phyloP scores from a whole-genome alignment of 2,113 vertebrate genomes.

The Rissa tridactyla region DNA sequence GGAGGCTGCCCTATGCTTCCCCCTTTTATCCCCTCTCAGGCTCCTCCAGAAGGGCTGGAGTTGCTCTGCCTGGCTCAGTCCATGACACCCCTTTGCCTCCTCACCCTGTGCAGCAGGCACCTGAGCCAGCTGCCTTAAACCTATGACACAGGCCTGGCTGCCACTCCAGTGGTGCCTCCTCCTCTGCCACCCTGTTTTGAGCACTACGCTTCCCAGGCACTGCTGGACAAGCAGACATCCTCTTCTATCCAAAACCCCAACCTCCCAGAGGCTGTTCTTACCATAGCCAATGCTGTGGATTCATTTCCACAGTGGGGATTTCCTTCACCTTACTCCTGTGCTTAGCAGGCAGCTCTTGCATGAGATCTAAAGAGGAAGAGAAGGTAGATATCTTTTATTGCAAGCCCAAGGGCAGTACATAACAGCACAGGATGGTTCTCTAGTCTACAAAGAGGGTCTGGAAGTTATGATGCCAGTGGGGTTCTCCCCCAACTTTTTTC shows the following conservation, averaged over 20 bases:
- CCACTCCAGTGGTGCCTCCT: not conserved
- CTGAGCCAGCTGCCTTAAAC: not conserved
- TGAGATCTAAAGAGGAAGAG: constrained; percentile 36
- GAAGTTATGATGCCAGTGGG: not conserved
- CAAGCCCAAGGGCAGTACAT: not conserved
- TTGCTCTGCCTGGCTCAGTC: not conserved
- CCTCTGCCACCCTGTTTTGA: not conserved
- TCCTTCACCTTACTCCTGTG: constrained; percentile 55
- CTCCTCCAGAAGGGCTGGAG: not conserved
- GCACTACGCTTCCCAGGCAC: not conserved
- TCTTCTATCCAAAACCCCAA: not conserved
- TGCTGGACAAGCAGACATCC: not conserved
- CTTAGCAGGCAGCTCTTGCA: constrained; percentile 62
- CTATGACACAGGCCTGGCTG: not conserved
- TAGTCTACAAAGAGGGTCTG: not conserved
- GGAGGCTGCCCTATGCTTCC: not conserved
- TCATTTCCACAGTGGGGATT: constrained; percentile 56
- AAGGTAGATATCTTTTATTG: not conserved
- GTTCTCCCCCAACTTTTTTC: not conserved
- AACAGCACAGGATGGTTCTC: not conserved
- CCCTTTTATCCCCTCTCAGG: not conserved
- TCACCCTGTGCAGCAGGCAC: not conserved
- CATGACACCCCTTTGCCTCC: not conserved
- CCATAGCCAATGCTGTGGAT: constrained; percentile 64
- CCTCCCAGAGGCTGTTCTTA: constrained; percentile 19